Evolutionary conservation across 37 sponge, comb jelly and placozoan species (phyloP), one percentile per base, ranked within the genome.

Genomic region (Lycopodina hypogea): DNA sequence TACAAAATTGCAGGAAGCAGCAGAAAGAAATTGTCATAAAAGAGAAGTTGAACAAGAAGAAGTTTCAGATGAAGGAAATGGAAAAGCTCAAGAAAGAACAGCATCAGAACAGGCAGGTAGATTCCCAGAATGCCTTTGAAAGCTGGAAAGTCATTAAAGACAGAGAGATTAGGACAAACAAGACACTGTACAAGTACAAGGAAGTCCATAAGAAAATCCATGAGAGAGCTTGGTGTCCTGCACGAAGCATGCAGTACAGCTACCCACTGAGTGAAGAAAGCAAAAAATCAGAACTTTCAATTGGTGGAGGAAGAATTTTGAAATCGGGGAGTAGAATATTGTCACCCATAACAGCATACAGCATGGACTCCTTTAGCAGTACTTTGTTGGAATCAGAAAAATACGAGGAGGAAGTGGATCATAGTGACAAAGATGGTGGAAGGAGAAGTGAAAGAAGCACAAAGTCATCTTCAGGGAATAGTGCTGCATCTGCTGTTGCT

Each of bases 201-300:
- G 60, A 85, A 3, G n/a, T 41, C 1, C 29, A 1, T 64, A 51
- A 41, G 66, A 82, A 83, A 42, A 60, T 62, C 26, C 85, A 74
- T 33, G 39, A 28, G 22, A 30, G n/a, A 22, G 73, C 91, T 1
- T 90, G 91, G 91, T 72, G 91, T 15, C 91, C 91, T 18, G 88
- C 88, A 9, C 70, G 91, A 30, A 56, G 81, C 63, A 78, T 88
- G n/a, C 36, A 73, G 21, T 79, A 88, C 38, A 69, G 36, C 68
- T 78, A 88, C 68, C 78, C 78, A 29, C 56, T 33, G 8, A 19
- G 35, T 51, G 55, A 24, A 22, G 72, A 69, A 79, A 56, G 48
- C 48, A 45, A 26, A 52, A 37, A 0, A 14, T 18, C 23, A 59
- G 60, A 56, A 56, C 8, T 19, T 18, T 21, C 73, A 39, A 60